phyloP scores from a whole-genome alignment of 2,888 invertebrate genomes.

The Unio delphinus region DNA sequence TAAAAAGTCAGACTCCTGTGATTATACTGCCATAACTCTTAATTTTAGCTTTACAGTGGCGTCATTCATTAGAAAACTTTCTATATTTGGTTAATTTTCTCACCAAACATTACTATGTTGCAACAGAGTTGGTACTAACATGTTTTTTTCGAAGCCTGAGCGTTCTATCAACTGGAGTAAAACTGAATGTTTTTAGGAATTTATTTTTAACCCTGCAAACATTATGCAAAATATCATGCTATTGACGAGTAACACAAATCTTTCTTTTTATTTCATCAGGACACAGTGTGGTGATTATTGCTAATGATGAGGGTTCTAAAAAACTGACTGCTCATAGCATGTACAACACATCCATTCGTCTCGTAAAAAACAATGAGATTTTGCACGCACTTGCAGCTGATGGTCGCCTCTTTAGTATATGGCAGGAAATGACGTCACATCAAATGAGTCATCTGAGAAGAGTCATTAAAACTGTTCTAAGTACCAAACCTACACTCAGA shows the following conservation, averaged over 20 bases:
- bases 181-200: neutral
- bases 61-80: too few relatives aligned
- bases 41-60: too few relatives aligned
- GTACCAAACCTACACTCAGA: conserved; percentile 15
- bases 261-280: conserved; percentile 34
- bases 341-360: conserved; percentile 54
- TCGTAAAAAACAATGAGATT: conserved; percentile 52
- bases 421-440: conserved; percentile 60
- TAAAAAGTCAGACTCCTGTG: too few relatives aligned
- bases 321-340: conserved; percentile 54
- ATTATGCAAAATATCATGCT: too few relatives aligned
- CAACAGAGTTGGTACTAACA: too few relatives aligned
- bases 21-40: too few relatives aligned
- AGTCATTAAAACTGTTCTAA: conserved; percentile 44
- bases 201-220: neutral
- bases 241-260: neutral
- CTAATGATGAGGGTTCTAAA: conserved; percentile 60
- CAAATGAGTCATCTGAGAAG: conserved; percentile 60
- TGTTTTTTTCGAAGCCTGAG: too few relatives aligned
- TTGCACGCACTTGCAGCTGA: conserved; percentile 58
- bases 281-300: conserved; percentile 48
- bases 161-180: too few relatives aligned
- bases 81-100: too few relatives aligned
- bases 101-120: too few relatives aligned
- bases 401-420: conserved; percentile 56